These are phyloP conservation scores for Poecilia latipinna DNA, from an alignment of 2,113 vertebrate genomes.

Conservation along the genomic window DNA sequence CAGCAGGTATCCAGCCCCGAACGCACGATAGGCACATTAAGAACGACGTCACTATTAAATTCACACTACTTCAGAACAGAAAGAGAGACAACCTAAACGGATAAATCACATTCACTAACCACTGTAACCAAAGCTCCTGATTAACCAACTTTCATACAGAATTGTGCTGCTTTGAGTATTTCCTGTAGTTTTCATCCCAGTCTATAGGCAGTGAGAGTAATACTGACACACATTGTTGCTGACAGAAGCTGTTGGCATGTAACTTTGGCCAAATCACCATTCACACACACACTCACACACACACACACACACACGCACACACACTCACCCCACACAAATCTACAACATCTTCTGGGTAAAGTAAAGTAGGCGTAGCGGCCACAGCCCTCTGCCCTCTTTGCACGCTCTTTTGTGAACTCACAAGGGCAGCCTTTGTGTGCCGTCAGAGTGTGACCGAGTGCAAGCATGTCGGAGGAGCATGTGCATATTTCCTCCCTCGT, in stretches of 20 bases:
- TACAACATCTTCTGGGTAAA: constrained; percentile 8
- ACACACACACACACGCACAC: too few species aligned
- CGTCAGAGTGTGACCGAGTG: constrained; percentile 32
- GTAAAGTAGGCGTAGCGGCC: constrained; percentile 10
- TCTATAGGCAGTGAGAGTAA: constrained; percentile 26
- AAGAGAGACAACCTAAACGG: neutral
- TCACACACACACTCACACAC: constrained; percentile 1
- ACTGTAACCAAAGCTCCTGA: neutral
- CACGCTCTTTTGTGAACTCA: constrained; percentile 51
- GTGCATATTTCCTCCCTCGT: constrained; percentile 50
- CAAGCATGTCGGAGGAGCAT: constrained; percentile 27
- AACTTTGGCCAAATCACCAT: constrained; percentile 1
- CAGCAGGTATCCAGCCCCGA: constrained; percentile 35
- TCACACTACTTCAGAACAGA: neutral
- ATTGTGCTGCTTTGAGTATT: neutral
- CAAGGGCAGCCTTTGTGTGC: constrained; percentile 57
- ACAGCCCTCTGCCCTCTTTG: constrained; percentile 31
- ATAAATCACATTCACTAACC: neutral
- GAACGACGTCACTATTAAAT: neutral
- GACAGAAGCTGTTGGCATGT: constrained; percentile 3
- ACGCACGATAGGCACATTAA: constrained; percentile 15
- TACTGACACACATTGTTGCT: constrained; percentile 9
- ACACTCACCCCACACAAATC: neutral
- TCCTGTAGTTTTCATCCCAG: constrained; percentile 17
- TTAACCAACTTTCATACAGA: neutral